Evolutionary conservation across 2,888 invertebrate species (phyloP).

Genomic region (Oscheius sp.): DNA sequence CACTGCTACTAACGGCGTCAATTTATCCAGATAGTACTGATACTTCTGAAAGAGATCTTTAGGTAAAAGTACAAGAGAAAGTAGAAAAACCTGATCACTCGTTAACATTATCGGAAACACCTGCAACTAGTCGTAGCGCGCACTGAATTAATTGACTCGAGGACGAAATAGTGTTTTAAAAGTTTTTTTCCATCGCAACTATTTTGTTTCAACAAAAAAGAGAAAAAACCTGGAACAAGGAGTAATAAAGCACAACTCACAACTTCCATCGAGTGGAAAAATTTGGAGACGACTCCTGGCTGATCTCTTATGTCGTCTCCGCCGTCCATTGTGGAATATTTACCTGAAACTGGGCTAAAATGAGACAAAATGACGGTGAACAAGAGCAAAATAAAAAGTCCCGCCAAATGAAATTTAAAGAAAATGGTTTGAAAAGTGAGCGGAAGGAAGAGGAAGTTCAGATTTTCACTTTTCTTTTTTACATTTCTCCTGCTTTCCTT

Average conservation of each 20-base stretch:
- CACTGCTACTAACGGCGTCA: slow-evolving; percentile 69
- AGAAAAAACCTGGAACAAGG: background rate
- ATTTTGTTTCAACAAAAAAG: background rate
- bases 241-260: slow-evolving; percentile 43
- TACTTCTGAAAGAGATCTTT: slow-evolving; percentile 61
- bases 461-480: too few species aligned
- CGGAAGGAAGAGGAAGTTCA: too few species aligned
- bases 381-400: background rate
- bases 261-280: slow-evolving; percentile 66
- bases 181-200: background rate
- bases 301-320: slow-evolving; percentile 64
- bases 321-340: slow-evolving; percentile 63
- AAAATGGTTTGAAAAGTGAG: background rate
- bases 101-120: too few species aligned
- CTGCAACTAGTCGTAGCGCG: too few species aligned
- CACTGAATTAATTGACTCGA: too few species aligned
- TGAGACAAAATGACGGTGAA: background rate
- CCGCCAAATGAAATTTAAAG: background rate
- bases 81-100: background rate
- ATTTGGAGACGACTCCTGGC: slow-evolving; percentile 65
- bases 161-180: too few species aligned
- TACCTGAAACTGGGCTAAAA: slow-evolving; percentile 31
- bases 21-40: slow-evolving; percentile 72
- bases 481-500: too few species aligned
- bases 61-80: background rate